Percentiles rank a stretch among this genome's conserved stretches.
Evolutionary conservation across 2,888 invertebrate genomes (phyloP).

Genomic region (Drosophila mimica): DNA sequence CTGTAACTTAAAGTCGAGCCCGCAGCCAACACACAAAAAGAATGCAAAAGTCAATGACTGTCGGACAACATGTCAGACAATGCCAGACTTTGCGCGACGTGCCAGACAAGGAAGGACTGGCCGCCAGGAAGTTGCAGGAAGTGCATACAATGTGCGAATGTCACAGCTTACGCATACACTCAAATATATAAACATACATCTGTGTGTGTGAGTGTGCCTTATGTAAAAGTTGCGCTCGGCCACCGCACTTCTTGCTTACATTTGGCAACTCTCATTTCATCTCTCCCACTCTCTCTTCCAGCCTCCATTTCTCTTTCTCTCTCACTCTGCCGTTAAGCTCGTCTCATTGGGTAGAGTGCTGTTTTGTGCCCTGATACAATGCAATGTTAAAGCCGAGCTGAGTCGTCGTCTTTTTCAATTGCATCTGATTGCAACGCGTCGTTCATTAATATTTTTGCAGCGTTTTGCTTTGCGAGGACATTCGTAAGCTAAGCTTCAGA

Average conservation of each 20-base stretch:
- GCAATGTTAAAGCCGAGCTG: constrained; percentile 38
- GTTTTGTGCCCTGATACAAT: constrained; percentile 23
- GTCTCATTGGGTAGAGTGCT: constrained; percentile 52
- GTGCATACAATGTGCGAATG: constrained; percentile 64
- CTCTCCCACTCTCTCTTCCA: constrained; percentile 3
- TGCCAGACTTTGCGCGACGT: constrained; percentile 35
- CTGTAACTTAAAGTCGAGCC: constrained; percentile 33
- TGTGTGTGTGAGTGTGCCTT: constrained; percentile 12
- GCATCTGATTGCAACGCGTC: constrained; percentile 42
- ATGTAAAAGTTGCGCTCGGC: background rate
- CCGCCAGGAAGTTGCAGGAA: constrained; percentile 65
- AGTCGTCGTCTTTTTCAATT: constrained; percentile 38
- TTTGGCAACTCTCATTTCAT: constrained; percentile 42
- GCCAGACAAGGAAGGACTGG: constrained; percentile 44
- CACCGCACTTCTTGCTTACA: constrained; percentile 23
- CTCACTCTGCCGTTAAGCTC: constrained; percentile 9
- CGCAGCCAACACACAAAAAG: constrained; percentile 22
- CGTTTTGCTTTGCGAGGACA: background rate
- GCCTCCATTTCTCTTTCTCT: background rate
- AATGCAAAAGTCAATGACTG: constrained; percentile 59
- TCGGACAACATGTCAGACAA: constrained; percentile 37
- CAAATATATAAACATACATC: background rate
- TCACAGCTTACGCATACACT: constrained; percentile 9
- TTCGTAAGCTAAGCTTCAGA: constrained; percentile 27
- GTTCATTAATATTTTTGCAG: constrained; percentile 45